Conservation (phyloP, 1,140 invertebrate genomes). For the Platyura marginata region DNA sequence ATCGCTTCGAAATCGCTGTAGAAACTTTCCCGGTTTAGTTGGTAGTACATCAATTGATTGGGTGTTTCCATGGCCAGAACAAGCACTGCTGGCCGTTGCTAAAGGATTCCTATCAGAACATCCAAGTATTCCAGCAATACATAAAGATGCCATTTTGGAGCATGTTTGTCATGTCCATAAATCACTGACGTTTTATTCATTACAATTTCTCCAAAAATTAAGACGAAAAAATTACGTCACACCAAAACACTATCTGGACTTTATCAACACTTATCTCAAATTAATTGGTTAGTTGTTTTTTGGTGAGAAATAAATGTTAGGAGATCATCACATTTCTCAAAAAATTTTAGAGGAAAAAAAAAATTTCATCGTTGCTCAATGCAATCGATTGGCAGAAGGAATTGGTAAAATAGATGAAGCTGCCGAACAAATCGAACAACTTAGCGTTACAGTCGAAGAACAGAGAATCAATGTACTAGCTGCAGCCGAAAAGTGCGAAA, state of each 20-base stretch:
- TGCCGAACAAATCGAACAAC: constrained; percentile 19
- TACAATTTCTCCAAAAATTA: constrained; percentile 48
- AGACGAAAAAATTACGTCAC: constrained; percentile 69
- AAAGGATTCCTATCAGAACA: constrained; percentile 51
- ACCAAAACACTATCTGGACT: constrained; percentile 80
- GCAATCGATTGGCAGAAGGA: constrained; percentile 24
- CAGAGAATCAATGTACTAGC: constrained; percentile 20
- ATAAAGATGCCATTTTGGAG: constrained; percentile 47
- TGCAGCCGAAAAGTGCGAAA: constrained; percentile 18
- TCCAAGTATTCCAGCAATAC: constrained; percentile 36
- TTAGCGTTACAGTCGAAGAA: constrained; percentile 19
- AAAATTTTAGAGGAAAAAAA: constrained; percentile 23
- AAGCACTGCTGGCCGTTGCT: constrained; percentile 71
- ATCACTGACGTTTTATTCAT: constrained; percentile 46
- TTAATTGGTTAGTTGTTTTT: constrained; percentile 34
- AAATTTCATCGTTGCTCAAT: constrained; percentile 24
- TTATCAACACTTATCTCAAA: constrained; percentile 55
- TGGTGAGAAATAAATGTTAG: background rate
- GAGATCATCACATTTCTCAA: background rate
- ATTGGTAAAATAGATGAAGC: constrained; percentile 24
- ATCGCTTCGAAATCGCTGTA: constrained; percentile 55
- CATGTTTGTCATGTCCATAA: constrained; percentile 72
- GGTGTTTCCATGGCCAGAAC: constrained; percentile 81
- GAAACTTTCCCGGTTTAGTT: constrained; percentile 80
- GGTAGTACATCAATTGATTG: constrained; percentile 89